These are phyloP conservation scores for Scalopus aquaticus DNA, from an alignment of 2,113 vertebrate genomes.

Conservation along the genomic window DNA sequence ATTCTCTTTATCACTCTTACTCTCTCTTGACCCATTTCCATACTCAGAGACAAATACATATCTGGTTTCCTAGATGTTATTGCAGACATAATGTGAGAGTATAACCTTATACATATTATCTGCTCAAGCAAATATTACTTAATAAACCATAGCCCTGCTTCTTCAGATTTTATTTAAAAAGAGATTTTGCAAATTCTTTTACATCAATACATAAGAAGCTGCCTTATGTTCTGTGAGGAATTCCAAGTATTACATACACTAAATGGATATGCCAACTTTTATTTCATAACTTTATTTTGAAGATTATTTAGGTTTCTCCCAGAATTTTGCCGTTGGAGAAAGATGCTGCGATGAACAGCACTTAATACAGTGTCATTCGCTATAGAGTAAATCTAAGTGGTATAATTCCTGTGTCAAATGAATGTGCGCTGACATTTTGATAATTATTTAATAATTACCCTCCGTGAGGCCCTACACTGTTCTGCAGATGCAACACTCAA, in stretches of 20 bases:
- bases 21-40: not conserved
- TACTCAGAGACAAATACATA: not conserved
- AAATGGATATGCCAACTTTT: not conserved
- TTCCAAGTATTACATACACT: not conserved
- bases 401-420: not conserved
- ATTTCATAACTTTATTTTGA: not conserved
- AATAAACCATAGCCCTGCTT: not conserved
- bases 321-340: not conserved
- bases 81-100: not conserved
- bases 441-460: too few species aligned
- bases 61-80: not conserved
- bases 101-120: not conserved
- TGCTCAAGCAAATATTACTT: not conserved
- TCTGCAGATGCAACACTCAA: not conserved
- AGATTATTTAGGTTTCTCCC: not conserved
- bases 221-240: not conserved
- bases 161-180: not conserved
- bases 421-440: too few species aligned
- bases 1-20: not conserved
- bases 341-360: not conserved
- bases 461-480: not conserved
- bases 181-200: not conserved
- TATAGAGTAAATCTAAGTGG: not conserved
- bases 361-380: not conserved
- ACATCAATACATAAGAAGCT: too few species aligned